Evolutionary conservation across 1,140 invertebrate species (phyloP).

Genomic region (Elysia chlorotica): DNA sequence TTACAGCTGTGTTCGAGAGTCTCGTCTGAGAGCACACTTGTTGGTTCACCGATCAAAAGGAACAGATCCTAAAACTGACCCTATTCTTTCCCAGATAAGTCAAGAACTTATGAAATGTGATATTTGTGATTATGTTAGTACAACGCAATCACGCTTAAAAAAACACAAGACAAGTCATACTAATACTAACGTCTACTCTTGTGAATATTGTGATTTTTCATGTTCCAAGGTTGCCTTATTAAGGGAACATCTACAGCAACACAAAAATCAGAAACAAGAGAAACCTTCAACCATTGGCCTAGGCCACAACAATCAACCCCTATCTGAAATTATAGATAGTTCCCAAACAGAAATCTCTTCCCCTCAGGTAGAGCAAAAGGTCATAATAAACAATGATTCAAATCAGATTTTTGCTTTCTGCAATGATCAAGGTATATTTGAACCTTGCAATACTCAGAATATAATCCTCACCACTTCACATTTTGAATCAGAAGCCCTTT

Average conservation of each 20-base stretch:
- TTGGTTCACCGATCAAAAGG: slow-evolving; percentile 2
- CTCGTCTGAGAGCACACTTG: slow-evolving; percentile 10
- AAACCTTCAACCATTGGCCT: neutral
- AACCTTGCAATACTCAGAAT: too few species aligned
- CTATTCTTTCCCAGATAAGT: neutral
- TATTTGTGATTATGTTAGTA: slow-evolving; percentile 9
- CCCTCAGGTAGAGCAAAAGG: neutral
- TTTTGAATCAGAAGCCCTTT: too few species aligned
- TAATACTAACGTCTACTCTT: neutral
- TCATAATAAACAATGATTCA: neutral
- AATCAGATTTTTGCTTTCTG: neutral
- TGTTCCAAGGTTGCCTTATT: neutral
- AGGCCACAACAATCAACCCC: neutral
- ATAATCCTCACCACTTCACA: too few species aligned
- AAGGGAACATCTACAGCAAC: neutral
- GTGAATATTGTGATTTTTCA: neutral
- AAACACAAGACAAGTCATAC: slow-evolving; percentile 13
- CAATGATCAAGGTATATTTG: too few species aligned
- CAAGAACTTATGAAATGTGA: slow-evolving; percentile 6
- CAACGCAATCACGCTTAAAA: neutral
- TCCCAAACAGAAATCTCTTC: too few species aligned
- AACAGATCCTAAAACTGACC: neutral
- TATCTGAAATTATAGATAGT: too few species aligned
- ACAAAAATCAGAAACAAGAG: neutral
- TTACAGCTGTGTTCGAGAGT: slow-evolving; percentile 15